Evolutionary conservation across 2,113 vertebrate genomes (phyloP), one percentile per base, ranked within the genome.

Genomic region (Nothoprocta pentlandii): DNA sequence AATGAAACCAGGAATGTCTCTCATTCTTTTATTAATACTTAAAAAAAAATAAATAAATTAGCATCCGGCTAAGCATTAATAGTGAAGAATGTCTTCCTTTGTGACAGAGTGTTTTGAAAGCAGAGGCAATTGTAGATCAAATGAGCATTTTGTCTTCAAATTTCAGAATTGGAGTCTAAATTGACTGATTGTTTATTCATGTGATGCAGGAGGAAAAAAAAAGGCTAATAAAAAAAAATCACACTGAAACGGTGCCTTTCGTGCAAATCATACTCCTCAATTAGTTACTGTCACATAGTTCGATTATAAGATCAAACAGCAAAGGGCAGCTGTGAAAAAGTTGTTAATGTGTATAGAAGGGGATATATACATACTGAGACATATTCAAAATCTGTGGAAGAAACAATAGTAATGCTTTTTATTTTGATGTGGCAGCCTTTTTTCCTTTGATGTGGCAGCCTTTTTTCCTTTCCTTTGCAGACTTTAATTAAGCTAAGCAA

Each of bases 1-100:
- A 97, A 95, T 23, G 16, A 87, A 96, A 87, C 42, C 16, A 82
- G 8, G 16, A 47, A 70, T 94, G 46, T 42, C 75, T 94, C 12
- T 83, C 84, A 94, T 59, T 87, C 56, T 92, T 80, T 42, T 54
- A 82, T 77, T 80, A 39, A 39, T 39, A 39, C 36, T 39, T 19
- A 47, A 47, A 47, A 85, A 92, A 91, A 70, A 68, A 66, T 79
- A 74, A 78, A n/a, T 39, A 89, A 70, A 96, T 96, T 90, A 96
- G 12, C 58, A 89, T 67, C 32, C 80, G 71, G 79, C 14, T 89
- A 87, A 93, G 32, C 25, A 74, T 63, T 94, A 94, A 44, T 32
- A 79, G 59, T 87, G 32, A 95, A 92, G 85, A 96, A 85, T 87
- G 3, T 3, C 36, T 16, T 94, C 32, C 44, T 42, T 75, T 79